Base-by-base conservation (phyloP, 2,797 vertebrate genomes). In the Amphiprion clarkii region DNA sequence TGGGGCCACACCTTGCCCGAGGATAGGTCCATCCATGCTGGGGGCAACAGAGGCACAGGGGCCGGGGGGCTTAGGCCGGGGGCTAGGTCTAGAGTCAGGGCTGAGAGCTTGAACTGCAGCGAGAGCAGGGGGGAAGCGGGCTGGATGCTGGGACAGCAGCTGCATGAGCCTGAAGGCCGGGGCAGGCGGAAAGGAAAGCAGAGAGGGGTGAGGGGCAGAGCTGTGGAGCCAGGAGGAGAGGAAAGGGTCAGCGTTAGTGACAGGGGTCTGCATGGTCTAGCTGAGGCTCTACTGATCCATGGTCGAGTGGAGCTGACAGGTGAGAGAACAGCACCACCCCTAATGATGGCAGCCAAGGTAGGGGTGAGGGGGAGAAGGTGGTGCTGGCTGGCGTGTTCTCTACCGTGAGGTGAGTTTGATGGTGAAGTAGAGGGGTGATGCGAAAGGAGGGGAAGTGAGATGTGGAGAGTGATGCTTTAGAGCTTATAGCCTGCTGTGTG, bases 1-100 rank as follows among this genome's bases (percentile, higher is more conserved):
- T 87, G 94, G 94, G 93, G 93, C 92, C 89, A 88, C 92, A 95
- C 92, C 93, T 95, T 95, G 95, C 95, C 95, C 76, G 90, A 95
- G 95, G 95, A 95, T 94, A 93, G 92, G 91, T 94, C 87, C 88
- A 91, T 92, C 87, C 92, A 89, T 89, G 93, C 95, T 93, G 84
- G 83, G 88, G 93, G 94, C 91, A 89, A 92, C 84, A 79, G 78
- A 91, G 87, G 75, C 85, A 78, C 72, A 71, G 81, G 88, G 84
- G 88, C 88, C 69, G 63, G 58, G 84, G 88, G 90, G 76, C 75
- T 82, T 71, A 82, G 84, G 91, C 89, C 74, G 77, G 84, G 66
- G 89, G 92, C 89, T 87, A 92, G 89, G 88, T 89, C 87, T 87
- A 67, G 76, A 82, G 84, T 73, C n/a, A 56, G 67, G 74, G 74